Base-by-base conservation (phyloP, 2,113 vertebrate species). In the Pantherophis guttatus region DNA sequence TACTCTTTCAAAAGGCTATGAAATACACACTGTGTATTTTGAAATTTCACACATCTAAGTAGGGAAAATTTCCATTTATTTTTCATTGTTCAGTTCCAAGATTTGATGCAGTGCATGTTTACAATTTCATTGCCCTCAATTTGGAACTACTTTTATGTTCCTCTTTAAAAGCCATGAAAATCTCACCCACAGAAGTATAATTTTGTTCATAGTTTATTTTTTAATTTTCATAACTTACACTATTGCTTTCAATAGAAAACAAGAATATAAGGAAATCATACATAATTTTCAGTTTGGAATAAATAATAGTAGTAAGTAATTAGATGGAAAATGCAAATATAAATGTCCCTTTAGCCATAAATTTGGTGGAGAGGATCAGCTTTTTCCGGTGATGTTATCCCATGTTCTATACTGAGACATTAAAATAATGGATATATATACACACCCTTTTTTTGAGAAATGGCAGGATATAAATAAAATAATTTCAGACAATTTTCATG, bases 1-100 rank as follows among this genome's bases (percentile, higher is more conserved):
- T 92, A 93, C 91, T 91, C 50, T 52, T 70, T 90, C 44, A 62
- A 54, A 87, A 90, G 89, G 48, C n/a, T 65, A 53, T 87, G 19
- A 90, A 65, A 92, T 65, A 92, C 23, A 89, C 62, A 75, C 44
- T 29, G 9, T 39, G 8, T 39, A 19, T 33, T 70, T 89, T 89
- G 70, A 29, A 53, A 9, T 33, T 75, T 89, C 50, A 89, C 19
- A 81, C 23, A 44, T 85, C 33, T 93, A 90, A 93, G 29, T 53
- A 90, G 75, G 75, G 44, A 50, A 86, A 33, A 9, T 87, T 48
- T 53, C n/a, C 50, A 57, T 92, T 81, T 62, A 39, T 11, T 50
- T 86, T 93, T 17, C 50, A 89, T 57, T 91, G 10, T 39, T 54
- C 8, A n/a, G 24, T 91, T 24, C 50, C 86, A 88, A 29, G 3